A percentile compares a stretch with the other conserved stretches of the same genome.
phyloP scores from a whole-genome alignment of 2,888 invertebrate species.

The Eudasyphora cyanicolor region DNA sequence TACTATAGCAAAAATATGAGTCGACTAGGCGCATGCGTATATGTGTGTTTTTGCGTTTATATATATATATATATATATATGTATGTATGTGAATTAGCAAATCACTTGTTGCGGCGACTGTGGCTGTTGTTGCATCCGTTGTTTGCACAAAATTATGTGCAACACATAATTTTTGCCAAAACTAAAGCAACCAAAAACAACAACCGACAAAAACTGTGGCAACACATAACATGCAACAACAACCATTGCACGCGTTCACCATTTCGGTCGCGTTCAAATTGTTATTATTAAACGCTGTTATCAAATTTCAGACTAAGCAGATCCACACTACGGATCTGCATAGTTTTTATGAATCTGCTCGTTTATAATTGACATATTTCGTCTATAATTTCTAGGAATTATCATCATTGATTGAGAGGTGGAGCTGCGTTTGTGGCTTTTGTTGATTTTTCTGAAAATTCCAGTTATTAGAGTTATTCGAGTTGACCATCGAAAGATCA shows the following conservation, averaged over 20 bases:
- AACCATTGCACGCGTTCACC: background rate
- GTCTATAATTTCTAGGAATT: conserved; percentile 27
- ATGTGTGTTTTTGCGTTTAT: too few species aligned
- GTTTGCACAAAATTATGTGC: conserved; percentile 13
- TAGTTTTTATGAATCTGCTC: background rate
- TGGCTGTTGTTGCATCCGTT: background rate
- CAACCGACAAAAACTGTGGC: background rate
- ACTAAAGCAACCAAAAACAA: too few species aligned
- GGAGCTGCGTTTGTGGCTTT: background rate
- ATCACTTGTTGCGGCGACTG: background rate
- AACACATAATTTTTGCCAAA: conserved; percentile 15
- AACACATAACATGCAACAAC: conserved; percentile 8
- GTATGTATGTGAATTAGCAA: background rate
- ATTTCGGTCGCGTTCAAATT: background rate
- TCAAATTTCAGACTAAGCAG: background rate
- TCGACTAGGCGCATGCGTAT: too few species aligned
- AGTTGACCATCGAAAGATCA: conserved; percentile 17
- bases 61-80: too few species aligned
- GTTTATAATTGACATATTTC: background rate
- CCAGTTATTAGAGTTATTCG: conserved; percentile 43
- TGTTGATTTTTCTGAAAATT: conserved; percentile 49
- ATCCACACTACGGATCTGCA: too few species aligned
- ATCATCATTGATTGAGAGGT: background rate
- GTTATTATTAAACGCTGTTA: background rate
- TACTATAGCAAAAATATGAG: background rate